A percentile compares a stretch with the other conserved stretches of the same genome.
These are phyloP conservation scores for Coendou prehensilis DNA, from an alignment of 2,797 vertebrate species.

Conservation along the genomic window DNA sequence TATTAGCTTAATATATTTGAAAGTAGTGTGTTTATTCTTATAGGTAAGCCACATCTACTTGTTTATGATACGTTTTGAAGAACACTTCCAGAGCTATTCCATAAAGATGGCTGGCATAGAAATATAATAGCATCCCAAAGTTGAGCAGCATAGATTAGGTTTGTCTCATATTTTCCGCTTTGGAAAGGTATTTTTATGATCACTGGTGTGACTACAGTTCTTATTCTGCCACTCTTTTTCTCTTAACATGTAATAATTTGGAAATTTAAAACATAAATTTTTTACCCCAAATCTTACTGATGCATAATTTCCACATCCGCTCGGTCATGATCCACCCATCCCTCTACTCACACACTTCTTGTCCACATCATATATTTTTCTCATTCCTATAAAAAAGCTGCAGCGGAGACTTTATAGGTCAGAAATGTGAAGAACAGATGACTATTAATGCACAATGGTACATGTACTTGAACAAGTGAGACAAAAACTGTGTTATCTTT, in stretches of 20 bases:
- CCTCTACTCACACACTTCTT: neutral
- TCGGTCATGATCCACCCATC: neutral
- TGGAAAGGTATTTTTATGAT: slow-evolving; percentile 28
- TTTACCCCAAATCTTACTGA: neutral
- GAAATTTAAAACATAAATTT: slow-evolving; percentile 43
- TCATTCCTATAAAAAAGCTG: neutral
- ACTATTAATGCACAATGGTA: neutral
- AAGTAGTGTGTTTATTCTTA: slow-evolving; percentile 50
- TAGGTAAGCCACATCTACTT: slow-evolving; percentile 20
- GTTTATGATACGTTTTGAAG: slow-evolving; percentile 35
- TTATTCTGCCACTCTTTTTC: slow-evolving; percentile 28
- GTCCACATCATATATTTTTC: neutral
- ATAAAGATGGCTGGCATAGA: neutral
- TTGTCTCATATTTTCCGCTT: slow-evolving; percentile 25
- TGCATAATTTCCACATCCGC: neutral
- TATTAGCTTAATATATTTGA: slow-evolving; percentile 55
- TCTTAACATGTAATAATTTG: slow-evolving; percentile 16
- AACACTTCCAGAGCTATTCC: slow-evolving; percentile 51
- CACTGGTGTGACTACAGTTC: neutral
- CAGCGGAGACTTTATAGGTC: neutral
- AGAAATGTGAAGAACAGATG: neutral
- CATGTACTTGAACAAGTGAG: slow-evolving; percentile 4
- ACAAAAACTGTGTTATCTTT: slow-evolving; percentile 30
- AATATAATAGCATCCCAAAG: neutral
- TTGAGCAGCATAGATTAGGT: neutral